These are phyloP conservation scores for Laodelphax striatellus DNA, from an alignment of 1,140 invertebrate species.

Conservation along the genomic window DNA sequence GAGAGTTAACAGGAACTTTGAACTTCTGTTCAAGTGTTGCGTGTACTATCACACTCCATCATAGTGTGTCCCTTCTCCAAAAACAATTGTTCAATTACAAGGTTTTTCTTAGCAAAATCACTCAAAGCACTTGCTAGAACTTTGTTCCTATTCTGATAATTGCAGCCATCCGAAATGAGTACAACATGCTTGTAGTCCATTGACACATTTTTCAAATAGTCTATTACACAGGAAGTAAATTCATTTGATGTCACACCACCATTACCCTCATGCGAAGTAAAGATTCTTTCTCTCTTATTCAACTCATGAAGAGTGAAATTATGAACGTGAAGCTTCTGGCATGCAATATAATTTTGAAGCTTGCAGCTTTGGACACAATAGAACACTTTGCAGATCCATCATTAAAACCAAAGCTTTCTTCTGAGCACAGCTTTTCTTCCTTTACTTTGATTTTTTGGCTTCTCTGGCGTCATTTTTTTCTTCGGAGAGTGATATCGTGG, in stretches of 20 bases:
- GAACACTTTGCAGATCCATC: too few relatives aligned
- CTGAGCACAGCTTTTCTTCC: too few relatives aligned
- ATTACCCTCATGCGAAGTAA: conserved; percentile 26
- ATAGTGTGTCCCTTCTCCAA: conserved; percentile 21
- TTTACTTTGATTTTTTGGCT: too few relatives aligned
- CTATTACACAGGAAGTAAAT: too few relatives aligned
- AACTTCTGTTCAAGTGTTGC: conserved; percentile 7
- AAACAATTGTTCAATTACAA: conserved; percentile 7
- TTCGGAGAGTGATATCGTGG: too few relatives aligned
- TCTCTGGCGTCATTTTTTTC: too few relatives aligned
- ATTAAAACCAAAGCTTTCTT: too few relatives aligned
- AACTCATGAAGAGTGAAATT: conserved; percentile 13
- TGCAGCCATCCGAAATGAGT: conserved; percentile 21
- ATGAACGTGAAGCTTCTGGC: too few relatives aligned
- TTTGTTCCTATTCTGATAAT: conserved; percentile 19
- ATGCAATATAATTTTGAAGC: too few relatives aligned
- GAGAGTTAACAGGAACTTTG: conserved; percentile 8
- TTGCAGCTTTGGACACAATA: too few relatives aligned
- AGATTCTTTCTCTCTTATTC: conserved; percentile 21
- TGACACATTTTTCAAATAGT: not conserved
- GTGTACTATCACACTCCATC: conserved; percentile 23
- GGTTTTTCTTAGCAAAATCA: not conserved
- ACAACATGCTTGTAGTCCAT: conserved; percentile 1
- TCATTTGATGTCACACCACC: conserved; percentile 1
- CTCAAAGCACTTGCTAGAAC: conserved; percentile 35